A percentile compares a stretch with the other conserved stretches of the same genome.
phyloP scores from a whole-genome alignment of 1,140 invertebrate genomes.

The Diabrotica undecimpunctata region DNA sequence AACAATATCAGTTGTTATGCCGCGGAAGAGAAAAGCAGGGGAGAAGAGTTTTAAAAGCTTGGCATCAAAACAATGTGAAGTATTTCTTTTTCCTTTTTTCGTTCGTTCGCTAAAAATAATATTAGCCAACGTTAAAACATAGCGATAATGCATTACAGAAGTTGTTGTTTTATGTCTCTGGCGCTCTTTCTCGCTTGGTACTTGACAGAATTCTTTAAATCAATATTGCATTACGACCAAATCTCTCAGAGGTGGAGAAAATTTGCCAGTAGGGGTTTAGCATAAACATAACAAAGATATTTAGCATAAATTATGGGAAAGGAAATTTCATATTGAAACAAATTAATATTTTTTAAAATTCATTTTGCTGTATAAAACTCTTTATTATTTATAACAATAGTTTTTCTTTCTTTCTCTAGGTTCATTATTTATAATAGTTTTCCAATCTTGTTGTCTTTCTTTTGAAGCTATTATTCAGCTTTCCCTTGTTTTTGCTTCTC shows the following conservation, averaged over 20 bases:
- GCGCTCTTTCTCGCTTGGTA: conserved; percentile 18
- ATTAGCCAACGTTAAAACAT: conserved; percentile 40
- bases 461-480: too few species aligned
- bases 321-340: too few species aligned
- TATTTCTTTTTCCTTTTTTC: conserved; percentile 33
- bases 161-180: conserved; percentile 38
- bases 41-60: conserved; percentile 33
- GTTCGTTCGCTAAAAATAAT: conserved; percentile 42
- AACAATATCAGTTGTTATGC: background rate
- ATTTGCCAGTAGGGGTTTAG: background rate
- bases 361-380: too few species aligned
- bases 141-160: conserved; percentile 42
- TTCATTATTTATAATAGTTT: too few species aligned
- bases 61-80: conserved; percentile 39
- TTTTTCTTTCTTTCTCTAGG: too few species aligned
- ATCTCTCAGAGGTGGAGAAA: conserved; percentile 13
- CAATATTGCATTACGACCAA: conserved; percentile 41
- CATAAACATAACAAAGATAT: too few species aligned
- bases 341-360: too few species aligned
- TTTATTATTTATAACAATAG: too few species aligned
- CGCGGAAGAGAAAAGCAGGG: background rate
- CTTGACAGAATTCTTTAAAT: conserved; percentile 40
- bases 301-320: too few species aligned
- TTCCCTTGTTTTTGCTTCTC: too few species aligned
- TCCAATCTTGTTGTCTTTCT: too few species aligned